Percentiles rank a stretch among this genome's conserved stretches.
Conservation (phyloP, 2,797 vertebrate species). For the Nyctibius grandis region DNA sequence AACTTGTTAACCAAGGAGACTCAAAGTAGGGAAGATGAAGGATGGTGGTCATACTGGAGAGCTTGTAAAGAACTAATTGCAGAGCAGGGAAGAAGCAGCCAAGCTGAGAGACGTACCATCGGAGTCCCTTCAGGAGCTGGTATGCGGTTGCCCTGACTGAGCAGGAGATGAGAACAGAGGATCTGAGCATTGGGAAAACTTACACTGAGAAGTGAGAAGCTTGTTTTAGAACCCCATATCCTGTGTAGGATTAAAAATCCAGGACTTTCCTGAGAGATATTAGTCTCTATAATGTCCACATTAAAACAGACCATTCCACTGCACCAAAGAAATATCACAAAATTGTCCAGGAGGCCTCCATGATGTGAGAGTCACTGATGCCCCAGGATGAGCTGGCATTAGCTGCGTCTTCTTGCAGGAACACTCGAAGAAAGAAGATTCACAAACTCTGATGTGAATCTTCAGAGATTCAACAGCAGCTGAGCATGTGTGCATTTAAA, state of each 20-base stretch:
- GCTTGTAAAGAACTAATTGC: neutral
- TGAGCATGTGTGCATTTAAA: neutral
- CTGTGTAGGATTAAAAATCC: neutral
- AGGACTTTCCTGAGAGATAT: neutral
- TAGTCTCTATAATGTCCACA: neutral
- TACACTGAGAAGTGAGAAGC: neutral
- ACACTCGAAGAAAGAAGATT: neutral
- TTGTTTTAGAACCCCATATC: neutral
- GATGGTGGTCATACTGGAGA: rapidly evolving
- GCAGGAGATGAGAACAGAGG: neutral
- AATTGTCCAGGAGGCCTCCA: neutral
- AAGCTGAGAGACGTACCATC: neutral
- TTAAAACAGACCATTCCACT: neutral
- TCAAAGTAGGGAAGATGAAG: neutral
- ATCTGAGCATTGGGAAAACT: neutral
- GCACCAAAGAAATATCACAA: neutral
- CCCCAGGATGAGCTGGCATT: neutral
- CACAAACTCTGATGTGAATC: neutral
- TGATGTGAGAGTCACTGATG: neutral
- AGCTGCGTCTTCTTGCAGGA: neutral
- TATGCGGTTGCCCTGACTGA: neutral
- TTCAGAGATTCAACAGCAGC: neutral
- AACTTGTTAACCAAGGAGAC: neutral
- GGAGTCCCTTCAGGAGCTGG: neutral
- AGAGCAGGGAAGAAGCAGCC: neutral